phyloP scores from a whole-genome alignment of 2,113 vertebrate species.

The Stictonetta naevosa region DNA sequence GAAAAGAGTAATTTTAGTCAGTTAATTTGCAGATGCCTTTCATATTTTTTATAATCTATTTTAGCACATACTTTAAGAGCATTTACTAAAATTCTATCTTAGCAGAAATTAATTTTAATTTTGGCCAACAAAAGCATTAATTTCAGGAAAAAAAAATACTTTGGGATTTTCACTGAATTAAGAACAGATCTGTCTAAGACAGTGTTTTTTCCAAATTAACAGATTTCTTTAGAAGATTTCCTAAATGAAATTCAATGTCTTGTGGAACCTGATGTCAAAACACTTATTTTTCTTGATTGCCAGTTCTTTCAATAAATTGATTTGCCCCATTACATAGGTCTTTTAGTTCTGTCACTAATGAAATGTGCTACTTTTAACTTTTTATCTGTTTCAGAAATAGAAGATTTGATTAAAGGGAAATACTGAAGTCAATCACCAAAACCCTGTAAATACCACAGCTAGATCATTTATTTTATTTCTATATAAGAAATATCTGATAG shows the following conservation, averaged over 20 bases:
- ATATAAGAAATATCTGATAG: not conserved
- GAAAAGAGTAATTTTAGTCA: not conserved
- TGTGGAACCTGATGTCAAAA: constrained; percentile 20
- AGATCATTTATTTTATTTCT: not conserved
- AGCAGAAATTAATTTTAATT: not conserved
- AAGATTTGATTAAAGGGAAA: not conserved
- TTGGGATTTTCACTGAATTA: not conserved
- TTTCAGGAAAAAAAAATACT: not conserved
- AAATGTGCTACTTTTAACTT: not conserved
- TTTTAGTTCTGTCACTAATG: not conserved
- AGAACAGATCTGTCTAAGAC: not conserved
- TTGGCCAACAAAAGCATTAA: not conserved
- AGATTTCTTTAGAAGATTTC: not conserved
- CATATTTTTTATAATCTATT: not conserved
- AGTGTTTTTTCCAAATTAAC: not conserved
- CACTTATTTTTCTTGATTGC: constrained; percentile 58
- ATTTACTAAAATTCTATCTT: not conserved
- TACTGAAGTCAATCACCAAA: not conserved
- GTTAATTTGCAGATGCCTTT: not conserved
- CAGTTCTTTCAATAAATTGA: constrained; percentile 40
- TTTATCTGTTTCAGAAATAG: not conserved
- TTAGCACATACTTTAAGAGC: not conserved
- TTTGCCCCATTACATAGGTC: not conserved
- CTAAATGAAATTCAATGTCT: constrained; percentile 25
- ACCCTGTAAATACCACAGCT: not conserved